Evolutionary conservation across 1,140 invertebrate genomes (phyloP), one percentile per base, ranked within the genome.

Genomic region (Maconellicoccus hirsutus): DNA sequence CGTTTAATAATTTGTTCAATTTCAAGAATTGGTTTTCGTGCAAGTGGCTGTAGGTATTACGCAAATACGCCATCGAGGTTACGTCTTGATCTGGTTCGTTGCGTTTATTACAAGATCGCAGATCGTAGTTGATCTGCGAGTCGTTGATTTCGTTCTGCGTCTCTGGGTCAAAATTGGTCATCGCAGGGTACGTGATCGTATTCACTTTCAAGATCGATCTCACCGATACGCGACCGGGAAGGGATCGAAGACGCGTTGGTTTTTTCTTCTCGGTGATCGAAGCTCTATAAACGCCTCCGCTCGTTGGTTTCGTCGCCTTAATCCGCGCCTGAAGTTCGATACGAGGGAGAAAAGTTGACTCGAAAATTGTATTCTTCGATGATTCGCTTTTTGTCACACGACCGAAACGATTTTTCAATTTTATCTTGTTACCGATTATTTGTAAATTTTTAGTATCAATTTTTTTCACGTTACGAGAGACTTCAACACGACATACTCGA

Each of bases 361-460:
- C 42, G 42, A 19, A 52, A 14, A 14, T 38, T 52, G 42, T 33
- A 33, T 52, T 52, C 12, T 6, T 8, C n/a, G 42, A 19, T 8
- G 42, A 19, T 52, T 52, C 42, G 42, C 6, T 14, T 19, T 52
- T 52, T 3, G 42, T 8, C 3, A 8, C n/a, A 16, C 12, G 10
- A 52, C 16, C n/a, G 6, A 33, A 12, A 33, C 42, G 42, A 52
- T 52, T 52, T 19, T 14, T 52, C n/a, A 52, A 52, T 3, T 19
- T 52, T 16, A 52, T 52, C n/a, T 52, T 52, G n/a, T 52, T 52
- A 52, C 42, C 42, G n/a, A 52, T 52, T 52, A 52, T 52, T 52
- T 52, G 42, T 16, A 52, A 52, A 52, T 52, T 52, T 52, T 14
- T 16, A 52, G 12, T 52, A 52, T 2, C 42, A 52, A 52, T 52